Evolutionary conservation across 2,888 invertebrate species (phyloP).

Genomic region (Argyresthia goedartella): DNA sequence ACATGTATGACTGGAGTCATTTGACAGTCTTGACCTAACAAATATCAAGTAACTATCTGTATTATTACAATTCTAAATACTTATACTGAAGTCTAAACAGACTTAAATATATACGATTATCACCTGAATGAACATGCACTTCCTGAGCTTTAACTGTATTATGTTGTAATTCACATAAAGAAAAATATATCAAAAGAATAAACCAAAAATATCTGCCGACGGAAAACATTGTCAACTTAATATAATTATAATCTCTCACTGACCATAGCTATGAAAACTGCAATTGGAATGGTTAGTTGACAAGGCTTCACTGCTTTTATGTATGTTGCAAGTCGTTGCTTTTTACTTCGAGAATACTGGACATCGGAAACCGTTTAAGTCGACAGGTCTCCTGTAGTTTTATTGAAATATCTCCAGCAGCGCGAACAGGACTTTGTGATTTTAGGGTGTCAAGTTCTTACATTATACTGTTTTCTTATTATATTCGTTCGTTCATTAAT

Average conservation of each 20-base stretch:
- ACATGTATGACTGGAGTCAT: constrained; percentile 94
- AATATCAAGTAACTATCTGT: not conserved
- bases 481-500: not conserved
- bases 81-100: too few relatives aligned
- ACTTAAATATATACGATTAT: not conserved
- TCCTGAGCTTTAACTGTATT: constrained; percentile 37
- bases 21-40: constrained; percentile 83
- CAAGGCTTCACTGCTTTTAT: constrained; percentile 2
- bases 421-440: constrained; percentile 3
- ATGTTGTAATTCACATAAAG: constrained; percentile 27
- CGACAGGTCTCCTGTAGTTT: constrained; percentile 19
- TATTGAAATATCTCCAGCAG: constrained; percentile 17
- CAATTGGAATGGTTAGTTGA: too few relatives aligned
- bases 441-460: constrained; percentile 14
- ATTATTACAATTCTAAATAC: too few relatives aligned
- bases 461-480: not conserved
- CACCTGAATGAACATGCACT: constrained; percentile 46
- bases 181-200: constrained; percentile 24
- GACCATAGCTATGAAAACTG: too few relatives aligned
- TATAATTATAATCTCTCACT: too few relatives aligned
- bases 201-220: constrained; percentile 14
- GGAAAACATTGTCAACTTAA: constrained; percentile 19
- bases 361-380: constrained; percentile 31
- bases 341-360: not conserved
- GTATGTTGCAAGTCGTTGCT: constrained; percentile 16